Evolutionary conservation across 2,888 invertebrate species (phyloP).

Genomic region (Tribolium freemani): DNA sequence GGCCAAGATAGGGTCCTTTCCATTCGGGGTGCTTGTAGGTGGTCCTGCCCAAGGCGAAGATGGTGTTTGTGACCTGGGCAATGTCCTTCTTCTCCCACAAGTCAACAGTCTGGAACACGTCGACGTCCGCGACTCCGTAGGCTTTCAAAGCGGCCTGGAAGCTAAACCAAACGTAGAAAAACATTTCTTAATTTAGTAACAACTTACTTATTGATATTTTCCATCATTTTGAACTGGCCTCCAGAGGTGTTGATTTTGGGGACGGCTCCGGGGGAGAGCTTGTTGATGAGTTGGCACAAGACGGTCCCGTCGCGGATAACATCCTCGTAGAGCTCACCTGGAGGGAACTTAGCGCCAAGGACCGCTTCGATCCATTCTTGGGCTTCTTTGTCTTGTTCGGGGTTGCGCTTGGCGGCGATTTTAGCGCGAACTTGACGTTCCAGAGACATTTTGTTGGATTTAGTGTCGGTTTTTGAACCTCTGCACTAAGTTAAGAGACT

Average conservation of each 20-base stretch:
- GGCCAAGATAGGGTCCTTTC: constrained; percentile 89
- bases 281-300: constrained; percentile 95
- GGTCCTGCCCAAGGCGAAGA: constrained; percentile 85
- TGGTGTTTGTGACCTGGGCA: constrained; percentile 85
- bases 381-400: constrained; percentile 87
- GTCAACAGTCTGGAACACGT: constrained; percentile 97
- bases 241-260: constrained; percentile 93
- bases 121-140: constrained; percentile 91
- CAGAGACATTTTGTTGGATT: constrained; percentile 82
- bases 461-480: constrained; percentile 45
- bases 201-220: constrained; percentile 94
- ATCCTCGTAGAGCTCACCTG: constrained; percentile 86
- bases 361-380: constrained; percentile 93
- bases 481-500: constrained; percentile 50
- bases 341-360: constrained; percentile 90
- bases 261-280: constrained; percentile 88
- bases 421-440: constrained; percentile 93
- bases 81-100: constrained; percentile 96
- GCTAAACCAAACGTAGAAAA: constrained; percentile 63
- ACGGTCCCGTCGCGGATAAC: constrained; percentile 92
- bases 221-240: constrained; percentile 99
- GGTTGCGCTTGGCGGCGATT: constrained; percentile 89
- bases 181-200: not conserved
- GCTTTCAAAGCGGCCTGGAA: constrained; percentile 90
- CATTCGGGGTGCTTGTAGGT: constrained; percentile 62